Evolutionary conservation across 2,888 invertebrate genomes (phyloP), one percentile per base, ranked within the genome.

Genomic region (Trachelus troglodyta): DNA sequence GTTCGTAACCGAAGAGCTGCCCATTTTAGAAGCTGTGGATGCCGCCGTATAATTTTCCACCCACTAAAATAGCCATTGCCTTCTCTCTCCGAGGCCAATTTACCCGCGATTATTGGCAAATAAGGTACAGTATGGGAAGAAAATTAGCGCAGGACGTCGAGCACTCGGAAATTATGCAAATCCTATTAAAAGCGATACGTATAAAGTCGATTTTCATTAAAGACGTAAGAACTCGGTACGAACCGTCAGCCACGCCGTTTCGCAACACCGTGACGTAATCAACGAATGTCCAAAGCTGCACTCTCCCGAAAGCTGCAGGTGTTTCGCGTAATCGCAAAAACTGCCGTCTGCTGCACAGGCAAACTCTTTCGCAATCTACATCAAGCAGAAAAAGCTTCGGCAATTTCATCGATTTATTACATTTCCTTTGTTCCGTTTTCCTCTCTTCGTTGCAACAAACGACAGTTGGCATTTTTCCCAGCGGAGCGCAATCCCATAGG

Each of bases 41-140:
- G 91, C 91, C 91, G 91, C 91, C 89, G 87, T 91, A 89, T 91
- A 91, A 91, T 91, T 91, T 91, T 90, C 91, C 91, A 91, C 91
- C 91, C 90, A 90, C 91, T 90, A 91, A 91, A 91, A 90, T 90
- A 91, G 89, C 91, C 90, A 90, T 90, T 87, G 88, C 85, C 85
- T 87, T 84, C 84, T 86, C 74, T 69, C 77, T 77, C 84, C 82
- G 81, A 83, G 86, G 86, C 85, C 87, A 86, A 89, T 89, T 85
- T 86, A 83, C 85, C 87, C 86, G 86, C 90, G 89, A 91, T 91
- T 91, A 91, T 90, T 89, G 88, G 89, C 88, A 91, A 91, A 91
- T 90, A 90, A 90, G 90, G 89, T 90, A 91, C 90, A 91, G 89
- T 87, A 85, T 81, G 78, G 71, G 78, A 75, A 77, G 80, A 80